A percentile compares a stretch with the other conserved stretches of the same genome.
Conservation (phyloP, 2,888 invertebrate genomes). For the Oligia strigilis region DNA sequence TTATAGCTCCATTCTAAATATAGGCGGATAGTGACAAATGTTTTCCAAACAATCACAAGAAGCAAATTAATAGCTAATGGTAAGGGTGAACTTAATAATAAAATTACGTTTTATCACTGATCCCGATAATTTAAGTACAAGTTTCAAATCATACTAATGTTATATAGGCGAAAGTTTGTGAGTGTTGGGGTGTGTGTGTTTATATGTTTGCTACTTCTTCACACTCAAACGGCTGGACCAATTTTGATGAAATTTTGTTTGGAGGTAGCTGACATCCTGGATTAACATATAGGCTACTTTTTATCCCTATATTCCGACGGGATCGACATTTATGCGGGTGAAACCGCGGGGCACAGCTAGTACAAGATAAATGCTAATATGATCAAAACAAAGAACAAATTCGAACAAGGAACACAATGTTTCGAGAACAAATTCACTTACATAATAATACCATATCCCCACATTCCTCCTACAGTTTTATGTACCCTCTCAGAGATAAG, state of each 20-base stretch:
- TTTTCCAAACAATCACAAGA: not conserved
- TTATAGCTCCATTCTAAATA: not conserved
- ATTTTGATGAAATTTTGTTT: too few relatives aligned
- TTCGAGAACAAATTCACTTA: constrained; percentile 4
- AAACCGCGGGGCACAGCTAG: too few relatives aligned
- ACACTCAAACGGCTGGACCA: too few relatives aligned
- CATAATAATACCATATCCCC: constrained; percentile 6
- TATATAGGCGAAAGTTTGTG: too few relatives aligned
- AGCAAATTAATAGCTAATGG: not conserved
- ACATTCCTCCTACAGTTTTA: constrained; percentile 36
- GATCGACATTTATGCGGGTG: too few relatives aligned
- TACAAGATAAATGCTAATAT: not conserved
- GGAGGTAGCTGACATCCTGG: too few relatives aligned
- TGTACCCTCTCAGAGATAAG: constrained; percentile 43
- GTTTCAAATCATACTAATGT: not conserved
- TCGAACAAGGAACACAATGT: not conserved
- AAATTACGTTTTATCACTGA: not conserved
- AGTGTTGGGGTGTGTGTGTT: too few relatives aligned
- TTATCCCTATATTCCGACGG: too few relatives aligned
- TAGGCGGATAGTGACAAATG: not conserved
- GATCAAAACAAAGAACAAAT: not conserved
- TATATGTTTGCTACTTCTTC: too few relatives aligned
- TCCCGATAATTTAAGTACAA: not conserved
- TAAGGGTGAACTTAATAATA: too few relatives aligned
- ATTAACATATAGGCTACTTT: too few relatives aligned